Percentiles rank a stretch among this genome's conserved stretches.
Evolutionary conservation across 2,113 vertebrate genomes (phyloP).

Genomic region (Plecturocebus donacophilus): DNA sequence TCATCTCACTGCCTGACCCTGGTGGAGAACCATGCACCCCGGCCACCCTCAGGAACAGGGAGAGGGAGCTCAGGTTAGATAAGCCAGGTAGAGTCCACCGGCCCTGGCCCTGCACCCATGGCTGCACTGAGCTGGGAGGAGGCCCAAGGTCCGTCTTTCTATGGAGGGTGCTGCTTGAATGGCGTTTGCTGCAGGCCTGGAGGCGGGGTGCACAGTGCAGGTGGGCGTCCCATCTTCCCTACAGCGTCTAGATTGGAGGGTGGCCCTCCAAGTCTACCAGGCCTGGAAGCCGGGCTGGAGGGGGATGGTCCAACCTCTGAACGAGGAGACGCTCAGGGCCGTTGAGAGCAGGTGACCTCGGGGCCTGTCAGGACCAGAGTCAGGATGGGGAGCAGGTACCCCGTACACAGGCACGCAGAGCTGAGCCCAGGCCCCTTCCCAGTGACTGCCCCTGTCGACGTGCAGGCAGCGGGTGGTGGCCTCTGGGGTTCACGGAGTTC

Average conservation of each 20-base stretch:
- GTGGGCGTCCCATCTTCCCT: neutral
- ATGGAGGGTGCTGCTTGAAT: neutral
- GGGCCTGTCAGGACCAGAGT: neutral
- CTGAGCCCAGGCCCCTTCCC: neutral
- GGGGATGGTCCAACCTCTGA: neutral
- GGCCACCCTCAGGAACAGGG: neutral
- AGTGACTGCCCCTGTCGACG: neutral
- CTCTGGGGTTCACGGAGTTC: neutral
- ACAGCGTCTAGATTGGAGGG: neutral
- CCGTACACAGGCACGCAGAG: neutral
- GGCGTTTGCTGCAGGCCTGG: neutral
- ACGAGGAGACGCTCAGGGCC: neutral
- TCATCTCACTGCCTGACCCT: neutral
- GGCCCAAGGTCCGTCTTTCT: neutral
- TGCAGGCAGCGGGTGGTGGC: fast-evolving
- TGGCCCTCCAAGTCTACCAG: neutral
- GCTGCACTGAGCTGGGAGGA: too few species aligned
- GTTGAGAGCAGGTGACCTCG: neutral
- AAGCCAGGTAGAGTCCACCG: neutral
- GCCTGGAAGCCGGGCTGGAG: neutral
- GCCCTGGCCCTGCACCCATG: neutral
- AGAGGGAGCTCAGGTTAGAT: neutral
- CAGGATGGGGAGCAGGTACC: neutral
- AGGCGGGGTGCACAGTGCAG: neutral
- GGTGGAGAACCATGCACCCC: neutral